Percentiles rank a stretch among this genome's conserved stretches.
Evolutionary conservation across 1,140 invertebrate genomes (phyloP).

Genomic region (Drosophila bipectinata): DNA sequence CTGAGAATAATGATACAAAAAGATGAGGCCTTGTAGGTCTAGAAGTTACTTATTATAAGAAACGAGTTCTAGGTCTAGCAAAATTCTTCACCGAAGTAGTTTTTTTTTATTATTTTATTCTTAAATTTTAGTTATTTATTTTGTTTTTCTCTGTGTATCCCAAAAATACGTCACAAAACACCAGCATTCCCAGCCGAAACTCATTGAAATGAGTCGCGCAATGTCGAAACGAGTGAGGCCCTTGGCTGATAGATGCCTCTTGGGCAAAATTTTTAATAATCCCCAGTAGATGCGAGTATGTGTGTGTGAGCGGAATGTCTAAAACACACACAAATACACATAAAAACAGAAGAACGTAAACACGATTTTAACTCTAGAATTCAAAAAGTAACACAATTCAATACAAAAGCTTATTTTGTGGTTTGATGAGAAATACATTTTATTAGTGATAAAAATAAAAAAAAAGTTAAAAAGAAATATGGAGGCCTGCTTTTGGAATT

Average conservation of each 20-base stretch:
- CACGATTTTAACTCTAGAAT: neutral
- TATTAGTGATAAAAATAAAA: neutral
- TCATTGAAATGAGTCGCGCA: slow-evolving; percentile 76
- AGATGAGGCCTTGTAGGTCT: neutral
- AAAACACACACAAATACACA: neutral
- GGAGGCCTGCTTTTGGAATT: slow-evolving; percentile 74
- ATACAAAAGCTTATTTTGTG: neutral
- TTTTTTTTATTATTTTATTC: too few species aligned
- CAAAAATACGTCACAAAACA: slow-evolving; percentile 4
- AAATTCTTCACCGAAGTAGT: too few species aligned
- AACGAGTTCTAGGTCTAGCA: neutral
- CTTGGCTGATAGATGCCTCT: slow-evolving; percentile 76
- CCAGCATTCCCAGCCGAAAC: slow-evolving; percentile 29
- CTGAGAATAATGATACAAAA: neutral
- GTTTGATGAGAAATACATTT: neutral
- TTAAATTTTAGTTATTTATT: neutral
- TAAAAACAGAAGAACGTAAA: slow-evolving; percentile 6
- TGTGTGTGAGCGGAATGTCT: neutral
- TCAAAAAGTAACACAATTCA: neutral
- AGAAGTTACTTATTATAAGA: neutral
- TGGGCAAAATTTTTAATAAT: slow-evolving; percentile 75
- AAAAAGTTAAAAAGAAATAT: slow-evolving; percentile 65
- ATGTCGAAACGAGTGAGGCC: slow-evolving; percentile 43
- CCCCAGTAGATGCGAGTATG: slow-evolving; percentile 35
- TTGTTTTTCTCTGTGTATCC: neutral